Conservation (phyloP, 2,888 invertebrate genomes). For the Agrotis segetum region DNA sequence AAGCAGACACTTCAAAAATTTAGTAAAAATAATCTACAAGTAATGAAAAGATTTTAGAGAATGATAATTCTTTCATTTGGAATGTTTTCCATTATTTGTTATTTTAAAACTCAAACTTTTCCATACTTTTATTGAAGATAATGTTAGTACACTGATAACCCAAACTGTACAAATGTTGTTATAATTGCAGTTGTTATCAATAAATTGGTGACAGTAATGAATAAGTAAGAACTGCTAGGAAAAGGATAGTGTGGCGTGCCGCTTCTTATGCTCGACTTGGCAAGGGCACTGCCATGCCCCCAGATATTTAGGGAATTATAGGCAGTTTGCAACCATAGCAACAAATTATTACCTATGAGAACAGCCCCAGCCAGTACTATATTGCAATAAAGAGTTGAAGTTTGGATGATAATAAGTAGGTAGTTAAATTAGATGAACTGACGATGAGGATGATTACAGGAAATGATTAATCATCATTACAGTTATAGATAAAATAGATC, state of each 20-base stretch:
- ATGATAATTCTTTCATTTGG: too few relatives aligned
- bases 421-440: neutral
- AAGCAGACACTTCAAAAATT: neutral
- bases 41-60: neutral
- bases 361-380: neutral
- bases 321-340: neutral
- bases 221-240: too few relatives aligned
- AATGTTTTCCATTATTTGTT: conserved; percentile 5
- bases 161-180: conserved; percentile 21
- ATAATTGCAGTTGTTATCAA: conserved; percentile 41
- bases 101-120: conserved; percentile 4
- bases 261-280: too few relatives aligned
- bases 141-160: conserved; percentile 43
- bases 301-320: neutral
- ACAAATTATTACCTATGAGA: neutral
- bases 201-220: conserved; percentile 11
- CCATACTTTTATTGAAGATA: conserved; percentile 32
- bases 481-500: conserved; percentile 3
- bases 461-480: neutral
- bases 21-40: conserved; percentile 3
- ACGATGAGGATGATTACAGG: neutral
- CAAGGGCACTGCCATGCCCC: too few relatives aligned
- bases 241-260: too few relatives aligned
- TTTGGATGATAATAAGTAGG: neutral
- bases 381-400: neutral